Evolutionary conservation across 92 coral and sea anemone genomes (phyloP), one percentile per base, ranked within the genome.

Genomic region (Porites evermanni): DNA sequence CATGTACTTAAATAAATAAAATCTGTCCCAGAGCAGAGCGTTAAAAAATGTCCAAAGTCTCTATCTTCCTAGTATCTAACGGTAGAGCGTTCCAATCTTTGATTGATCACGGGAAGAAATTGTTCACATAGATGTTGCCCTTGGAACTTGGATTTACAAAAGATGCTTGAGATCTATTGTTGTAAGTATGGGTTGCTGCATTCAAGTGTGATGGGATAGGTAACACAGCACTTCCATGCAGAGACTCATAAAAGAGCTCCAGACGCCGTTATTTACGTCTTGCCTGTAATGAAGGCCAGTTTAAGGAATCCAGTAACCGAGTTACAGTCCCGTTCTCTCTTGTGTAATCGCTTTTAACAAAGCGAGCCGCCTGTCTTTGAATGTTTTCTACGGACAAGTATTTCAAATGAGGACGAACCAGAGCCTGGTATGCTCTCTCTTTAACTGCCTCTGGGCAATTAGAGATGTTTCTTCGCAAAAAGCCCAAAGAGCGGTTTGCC

Each of bases 351-450:
- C 64, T 56, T 32, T 72, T 74, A 26, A 84, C 83, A 19, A 84
- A 84, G 59, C 88, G 82, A 61, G 83, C 83, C 56, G 83, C 88
- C 26, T 74, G 32, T 29, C 32, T 67, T 60, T 82, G 72, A 54
- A 54, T 54, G 13, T 54, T 54, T 54, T 54, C 59, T 54, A 54
- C 59, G 13, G 13, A 72, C 13, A 67, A 81, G 18, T 71, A 82
- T 71, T 82, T 66, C 51, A 82, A 29, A 44, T 82, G 79, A 53
- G 87, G 81, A 26, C 74, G 56, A 59, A 84, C 88, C 44, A 84
- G 88, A 38, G 81, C 71, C 71, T 69, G 64, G 71, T 70, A 67
- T 7, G 65, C 75, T 13, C 85, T 56, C 58, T 80, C 16, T 53
- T 80, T 80, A 38, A 80, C 85, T 32, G 24, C n/a, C 69, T 51